Conservation (phyloP, 35 echinoderm and acorn worm genomes). For the Apostichopus parvimensis region DNA sequence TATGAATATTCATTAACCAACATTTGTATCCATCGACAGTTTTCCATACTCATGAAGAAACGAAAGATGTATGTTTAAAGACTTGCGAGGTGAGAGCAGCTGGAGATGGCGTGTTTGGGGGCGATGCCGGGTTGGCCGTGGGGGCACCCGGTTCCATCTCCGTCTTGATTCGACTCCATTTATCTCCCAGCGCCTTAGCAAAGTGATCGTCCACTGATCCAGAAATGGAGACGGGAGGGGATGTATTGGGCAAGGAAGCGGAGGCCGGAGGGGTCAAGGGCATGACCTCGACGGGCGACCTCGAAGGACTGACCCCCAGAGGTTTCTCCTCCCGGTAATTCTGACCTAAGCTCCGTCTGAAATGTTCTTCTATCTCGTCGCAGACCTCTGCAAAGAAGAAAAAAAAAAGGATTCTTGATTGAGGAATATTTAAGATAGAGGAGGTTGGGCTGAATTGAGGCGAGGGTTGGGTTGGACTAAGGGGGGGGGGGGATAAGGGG, state of each 20-base stretch:
- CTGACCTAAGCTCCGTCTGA: conserved; percentile 85
- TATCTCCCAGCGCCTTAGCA: conserved; percentile 94
- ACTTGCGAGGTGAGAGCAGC: conserved; percentile 51
- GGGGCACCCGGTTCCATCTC: conserved; percentile 42
- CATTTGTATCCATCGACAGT: background rate
- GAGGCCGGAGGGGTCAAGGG: conserved; percentile 31
- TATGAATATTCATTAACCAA: background rate
- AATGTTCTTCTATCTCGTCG: conserved; percentile 95
- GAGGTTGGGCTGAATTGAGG: too few species aligned
- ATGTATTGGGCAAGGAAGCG: conserved; percentile 4
- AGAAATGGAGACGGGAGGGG: conserved; percentile 62
- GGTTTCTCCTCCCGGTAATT: conserved; percentile 73
- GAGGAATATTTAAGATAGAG: too few species aligned
- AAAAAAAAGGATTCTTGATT: background rate
- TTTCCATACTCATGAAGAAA: conserved; percentile 35
- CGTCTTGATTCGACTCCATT: conserved; percentile 89
- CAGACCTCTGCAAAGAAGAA: conserved; percentile 59
- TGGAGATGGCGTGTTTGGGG: conserved; percentile 47
- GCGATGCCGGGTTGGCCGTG: conserved; percentile 45
- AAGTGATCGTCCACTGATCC: conserved; percentile 98
- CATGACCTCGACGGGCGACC: conserved; percentile 50
- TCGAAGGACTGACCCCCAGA: background rate
- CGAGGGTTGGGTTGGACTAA: too few species aligned
- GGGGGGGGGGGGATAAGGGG: too few species aligned
- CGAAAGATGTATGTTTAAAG: conserved; percentile 58